phyloP scores from a whole-genome alignment of 2,888 invertebrate species.

The Branchipolynoe longqiensis region DNA sequence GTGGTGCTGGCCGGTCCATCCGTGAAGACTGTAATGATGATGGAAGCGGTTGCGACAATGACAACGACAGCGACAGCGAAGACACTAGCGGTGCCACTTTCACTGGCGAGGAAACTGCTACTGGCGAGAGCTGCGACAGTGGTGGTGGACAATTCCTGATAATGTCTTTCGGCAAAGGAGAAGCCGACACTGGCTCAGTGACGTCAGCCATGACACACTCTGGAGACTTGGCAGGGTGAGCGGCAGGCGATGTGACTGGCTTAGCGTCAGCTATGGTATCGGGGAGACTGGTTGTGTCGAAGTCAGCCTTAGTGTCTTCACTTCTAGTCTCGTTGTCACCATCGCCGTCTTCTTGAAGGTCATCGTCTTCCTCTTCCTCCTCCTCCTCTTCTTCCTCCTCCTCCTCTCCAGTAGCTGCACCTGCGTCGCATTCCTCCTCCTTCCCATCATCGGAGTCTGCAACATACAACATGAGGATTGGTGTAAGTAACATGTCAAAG shows the following conservation, averaged over 20 bases:
- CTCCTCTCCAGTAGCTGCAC: conserved; percentile 59
- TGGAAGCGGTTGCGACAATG: neutral
- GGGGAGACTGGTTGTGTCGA: too few relatives aligned
- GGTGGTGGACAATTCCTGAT: neutral
- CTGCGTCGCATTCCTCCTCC: conserved; percentile 58
- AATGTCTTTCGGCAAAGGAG: conserved; percentile 15
- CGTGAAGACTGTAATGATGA: too few relatives aligned
- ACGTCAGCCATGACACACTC: neutral
- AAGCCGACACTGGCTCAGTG: too few relatives aligned
- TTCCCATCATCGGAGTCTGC: conserved; percentile 50
- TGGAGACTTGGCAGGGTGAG: neutral
- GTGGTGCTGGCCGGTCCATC: conserved; percentile 5
- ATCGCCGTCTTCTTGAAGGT: neutral
- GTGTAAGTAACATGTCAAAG: too few relatives aligned
- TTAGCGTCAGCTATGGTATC: neutral
- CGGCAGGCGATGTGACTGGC: neutral
- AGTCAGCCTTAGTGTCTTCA: neutral
- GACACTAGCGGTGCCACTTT: too few relatives aligned
- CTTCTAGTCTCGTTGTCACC: conserved; percentile 28
- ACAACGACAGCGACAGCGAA: conserved; percentile 14
- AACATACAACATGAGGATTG: conserved; percentile 32
- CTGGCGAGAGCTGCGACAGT: neutral
- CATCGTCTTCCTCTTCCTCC: conserved; percentile 54
- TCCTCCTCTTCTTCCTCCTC: conserved; percentile 59
- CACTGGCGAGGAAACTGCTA: neutral